phyloP scores from a whole-genome alignment of 2,797 vertebrate genomes.

The Sebastes taczanowskii region DNA sequence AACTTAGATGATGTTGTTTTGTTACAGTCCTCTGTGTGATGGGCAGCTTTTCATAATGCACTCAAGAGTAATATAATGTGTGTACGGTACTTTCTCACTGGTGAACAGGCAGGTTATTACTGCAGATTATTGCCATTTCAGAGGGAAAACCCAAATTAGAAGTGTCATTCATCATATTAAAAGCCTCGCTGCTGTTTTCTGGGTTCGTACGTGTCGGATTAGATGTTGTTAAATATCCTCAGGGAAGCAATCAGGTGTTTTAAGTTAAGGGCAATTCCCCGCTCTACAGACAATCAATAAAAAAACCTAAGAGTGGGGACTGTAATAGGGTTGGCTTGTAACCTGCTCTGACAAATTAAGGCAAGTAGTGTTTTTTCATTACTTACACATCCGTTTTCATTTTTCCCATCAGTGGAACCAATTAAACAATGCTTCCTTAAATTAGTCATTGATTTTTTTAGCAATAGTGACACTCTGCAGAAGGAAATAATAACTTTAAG shows the following conservation, averaged over 20 bases:
- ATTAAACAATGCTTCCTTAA: slow-evolving; percentile 82
- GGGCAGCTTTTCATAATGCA: not conserved
- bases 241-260: slow-evolving; percentile 74
- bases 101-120: slow-evolving; percentile 2
- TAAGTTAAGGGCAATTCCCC: slow-evolving; percentile 69
- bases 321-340: slow-evolving; percentile 59
- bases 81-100: not conserved
- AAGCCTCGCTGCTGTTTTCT: slow-evolving; percentile 10
- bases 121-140: not conserved
- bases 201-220: slow-evolving; percentile 41
- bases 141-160: slow-evolving; percentile 11
- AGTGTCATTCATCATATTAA: slow-evolving; percentile 50
- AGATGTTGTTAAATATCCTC: slow-evolving; percentile 70
- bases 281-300: slow-evolving; percentile 73
- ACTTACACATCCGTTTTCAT: slow-evolving; percentile 82
- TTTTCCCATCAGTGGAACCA: slow-evolving; percentile 79
- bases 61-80: not conserved
- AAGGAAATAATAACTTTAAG: slow-evolving; percentile 80
- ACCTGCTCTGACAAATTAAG: slow-evolving; percentile 81
- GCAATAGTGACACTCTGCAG: slow-evolving; percentile 75
- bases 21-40: not conserved
- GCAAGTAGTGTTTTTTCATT: slow-evolving; percentile 77
- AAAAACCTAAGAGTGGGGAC: slow-evolving; percentile 40
- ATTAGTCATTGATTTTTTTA: slow-evolving; percentile 83
- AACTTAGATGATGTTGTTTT: not conserved